Conservation (phyloP, 2,113 vertebrate genomes). For the Aspidoscelis tigris region DNA sequence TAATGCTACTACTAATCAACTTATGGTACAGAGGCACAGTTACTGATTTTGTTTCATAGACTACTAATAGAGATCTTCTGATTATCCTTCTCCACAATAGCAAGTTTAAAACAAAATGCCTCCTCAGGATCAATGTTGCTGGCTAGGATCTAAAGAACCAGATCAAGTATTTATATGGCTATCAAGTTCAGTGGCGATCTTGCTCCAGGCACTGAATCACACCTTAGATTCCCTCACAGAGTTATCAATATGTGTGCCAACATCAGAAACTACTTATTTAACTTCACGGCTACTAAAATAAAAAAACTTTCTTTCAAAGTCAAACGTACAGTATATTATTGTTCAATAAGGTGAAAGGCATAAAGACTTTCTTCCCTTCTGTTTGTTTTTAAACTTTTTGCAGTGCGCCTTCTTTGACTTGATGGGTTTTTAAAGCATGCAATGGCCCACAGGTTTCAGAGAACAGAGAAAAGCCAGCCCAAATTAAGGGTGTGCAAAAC, state of each 20-base stretch:
- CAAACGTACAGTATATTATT: not conserved
- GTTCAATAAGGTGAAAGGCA: not conserved
- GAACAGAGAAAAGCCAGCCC: not conserved
- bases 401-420: not conserved
- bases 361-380: not conserved
- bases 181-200: too few species aligned
- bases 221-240: too few species aligned
- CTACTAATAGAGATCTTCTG: not conserved
- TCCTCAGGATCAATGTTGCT: too few species aligned
- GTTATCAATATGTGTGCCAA: not conserved
- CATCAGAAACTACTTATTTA: not conserved
- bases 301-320: not conserved
- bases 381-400: constrained; percentile 8
- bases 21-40: not conserved
- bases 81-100: not conserved
- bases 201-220: too few species aligned
- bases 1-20: too few species aligned
- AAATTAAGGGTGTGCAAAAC: too few species aligned
- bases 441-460: not conserved
- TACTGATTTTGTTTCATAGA: not conserved
- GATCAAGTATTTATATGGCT: too few species aligned
- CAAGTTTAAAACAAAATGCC: not conserved
- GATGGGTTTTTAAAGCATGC: not conserved
- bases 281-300: not conserved
- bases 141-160: too few species aligned